phyloP scores from a whole-genome alignment of 2,888 invertebrate genomes.

The Tachystola acroxantha region DNA sequence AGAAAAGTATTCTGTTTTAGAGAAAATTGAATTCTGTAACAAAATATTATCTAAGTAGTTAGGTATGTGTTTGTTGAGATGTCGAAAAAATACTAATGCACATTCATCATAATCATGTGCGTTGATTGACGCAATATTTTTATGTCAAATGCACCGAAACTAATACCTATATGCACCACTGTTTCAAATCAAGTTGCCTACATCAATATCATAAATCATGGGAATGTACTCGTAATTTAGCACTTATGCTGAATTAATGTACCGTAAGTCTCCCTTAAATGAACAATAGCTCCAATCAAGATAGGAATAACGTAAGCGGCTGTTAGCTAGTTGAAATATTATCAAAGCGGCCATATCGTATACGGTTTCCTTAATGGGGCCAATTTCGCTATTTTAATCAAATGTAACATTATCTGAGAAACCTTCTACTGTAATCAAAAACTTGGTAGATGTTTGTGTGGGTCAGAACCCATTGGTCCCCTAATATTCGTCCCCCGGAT shows the following conservation, averaged over 20 bases:
- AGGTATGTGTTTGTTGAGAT: too few species aligned
- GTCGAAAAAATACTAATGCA: too few species aligned
- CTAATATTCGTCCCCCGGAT: too few species aligned
- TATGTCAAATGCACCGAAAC: too few species aligned
- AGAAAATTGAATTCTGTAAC: too few species aligned
- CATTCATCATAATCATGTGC: too few species aligned
- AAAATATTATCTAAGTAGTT: too few species aligned
- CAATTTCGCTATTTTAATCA: slow-evolving; percentile 56
- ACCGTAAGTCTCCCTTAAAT: not conserved
- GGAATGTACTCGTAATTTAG: not conserved
- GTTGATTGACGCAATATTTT: too few species aligned
- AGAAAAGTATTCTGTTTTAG: too few species aligned
- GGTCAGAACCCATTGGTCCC: too few species aligned
- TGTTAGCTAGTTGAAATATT: slow-evolving; percentile 19
- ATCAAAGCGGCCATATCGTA: slow-evolving; percentile 18
- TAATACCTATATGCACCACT: too few species aligned
- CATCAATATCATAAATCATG: not conserved
- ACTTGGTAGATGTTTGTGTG: slow-evolving; percentile 18
- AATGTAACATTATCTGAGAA: slow-evolving; percentile 36
- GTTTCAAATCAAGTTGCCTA: too few species aligned
- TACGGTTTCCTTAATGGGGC: slow-evolving; percentile 34
- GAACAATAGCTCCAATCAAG: slow-evolving; percentile 49
- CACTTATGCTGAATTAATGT: not conserved
- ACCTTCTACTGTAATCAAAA: slow-evolving; percentile 11
- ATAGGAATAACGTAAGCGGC: slow-evolving; percentile 16